Evolutionary conservation across 2,797 vertebrate genomes (phyloP).

Genomic region (Lagocephalus sceleratus): DNA sequence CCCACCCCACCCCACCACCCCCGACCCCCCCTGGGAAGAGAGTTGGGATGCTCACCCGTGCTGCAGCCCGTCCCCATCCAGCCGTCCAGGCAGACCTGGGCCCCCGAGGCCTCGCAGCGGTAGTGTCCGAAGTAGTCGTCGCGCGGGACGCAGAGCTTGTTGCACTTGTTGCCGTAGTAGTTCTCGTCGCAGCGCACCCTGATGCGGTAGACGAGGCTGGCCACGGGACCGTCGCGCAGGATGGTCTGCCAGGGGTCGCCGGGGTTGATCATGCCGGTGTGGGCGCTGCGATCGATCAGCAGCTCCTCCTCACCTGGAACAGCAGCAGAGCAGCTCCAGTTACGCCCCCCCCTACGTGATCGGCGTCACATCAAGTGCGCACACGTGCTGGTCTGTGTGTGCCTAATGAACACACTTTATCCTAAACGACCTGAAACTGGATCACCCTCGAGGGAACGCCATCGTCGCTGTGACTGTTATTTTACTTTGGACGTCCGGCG

Average conservation of each 20-base stretch:
- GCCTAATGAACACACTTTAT: too few species aligned
- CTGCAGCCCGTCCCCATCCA: conserved; percentile 93
- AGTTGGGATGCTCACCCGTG: conserved; percentile 76
- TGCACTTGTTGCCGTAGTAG: conserved; percentile 93
- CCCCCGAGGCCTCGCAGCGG: conserved; percentile 87
- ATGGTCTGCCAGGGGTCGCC: conserved; percentile 88
- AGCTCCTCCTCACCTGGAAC: conserved; percentile 70
- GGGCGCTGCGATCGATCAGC: conserved; percentile 86
- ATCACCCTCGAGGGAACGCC: too few species aligned
- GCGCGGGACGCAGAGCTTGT: conserved; percentile 90
- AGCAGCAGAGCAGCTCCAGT: background rate
- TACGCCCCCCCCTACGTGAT: too few species aligned
- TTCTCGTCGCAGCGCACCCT: conserved; percentile 89
- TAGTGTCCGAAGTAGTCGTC: conserved; percentile 95
- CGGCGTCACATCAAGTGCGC: too few species aligned
- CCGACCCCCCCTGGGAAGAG: too few species aligned
- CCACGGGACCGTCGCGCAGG: conserved; percentile 82
- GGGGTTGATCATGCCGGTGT: conserved; percentile 90
- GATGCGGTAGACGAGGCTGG: conserved; percentile 84
- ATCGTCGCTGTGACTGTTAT: too few species aligned
- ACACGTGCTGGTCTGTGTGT: too few species aligned
- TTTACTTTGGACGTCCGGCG: conserved; percentile 1
- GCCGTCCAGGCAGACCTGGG: conserved; percentile 90
- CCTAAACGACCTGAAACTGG: too few species aligned
- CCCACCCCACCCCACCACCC: conserved; percentile 36